Conservation (phyloP, 1,140 invertebrate genomes). For the Heliconius nattereri region DNA sequence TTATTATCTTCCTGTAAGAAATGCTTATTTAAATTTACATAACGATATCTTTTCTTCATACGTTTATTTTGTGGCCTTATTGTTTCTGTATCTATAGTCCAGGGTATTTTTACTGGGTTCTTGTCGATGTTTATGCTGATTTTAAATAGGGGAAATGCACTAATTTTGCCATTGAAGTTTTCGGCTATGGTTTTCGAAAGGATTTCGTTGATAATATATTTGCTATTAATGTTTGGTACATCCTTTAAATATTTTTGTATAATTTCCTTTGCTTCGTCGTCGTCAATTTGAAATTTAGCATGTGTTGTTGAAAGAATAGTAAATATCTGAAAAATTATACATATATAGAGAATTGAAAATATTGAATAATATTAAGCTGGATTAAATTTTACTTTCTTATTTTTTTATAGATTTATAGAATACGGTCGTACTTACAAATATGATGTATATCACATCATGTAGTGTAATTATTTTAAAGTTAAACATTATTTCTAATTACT, state of each 20-base stretch:
- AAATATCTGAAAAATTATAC: constrained; percentile 41
- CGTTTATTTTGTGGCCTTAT: constrained; percentile 21
- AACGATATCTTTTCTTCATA: constrained; percentile 48
- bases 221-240: constrained; percentile 52
- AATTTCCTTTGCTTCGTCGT: constrained; percentile 48
- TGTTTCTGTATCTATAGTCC: constrained; percentile 49
- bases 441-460: not conserved
- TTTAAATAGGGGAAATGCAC: constrained; percentile 61
- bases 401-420: not conserved
- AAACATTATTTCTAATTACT: not conserved
- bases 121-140: constrained; percentile 63
- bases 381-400: not conserved
- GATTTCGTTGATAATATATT: constrained; percentile 62
- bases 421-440: not conserved
- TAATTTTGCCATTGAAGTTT: constrained; percentile 62
- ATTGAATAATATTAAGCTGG: not conserved
- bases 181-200: constrained; percentile 57
- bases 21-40: constrained; percentile 38
- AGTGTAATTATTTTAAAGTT: not conserved
- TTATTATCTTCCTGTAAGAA: not conserved
- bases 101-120: constrained; percentile 67
- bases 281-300: constrained; percentile 33
- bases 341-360: no score
- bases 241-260: constrained; percentile 53
- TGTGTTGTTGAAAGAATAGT: constrained; percentile 1